Evolutionary conservation across 2,888 invertebrate species (phyloP).

Genomic region (Odontothrips loti): DNA sequence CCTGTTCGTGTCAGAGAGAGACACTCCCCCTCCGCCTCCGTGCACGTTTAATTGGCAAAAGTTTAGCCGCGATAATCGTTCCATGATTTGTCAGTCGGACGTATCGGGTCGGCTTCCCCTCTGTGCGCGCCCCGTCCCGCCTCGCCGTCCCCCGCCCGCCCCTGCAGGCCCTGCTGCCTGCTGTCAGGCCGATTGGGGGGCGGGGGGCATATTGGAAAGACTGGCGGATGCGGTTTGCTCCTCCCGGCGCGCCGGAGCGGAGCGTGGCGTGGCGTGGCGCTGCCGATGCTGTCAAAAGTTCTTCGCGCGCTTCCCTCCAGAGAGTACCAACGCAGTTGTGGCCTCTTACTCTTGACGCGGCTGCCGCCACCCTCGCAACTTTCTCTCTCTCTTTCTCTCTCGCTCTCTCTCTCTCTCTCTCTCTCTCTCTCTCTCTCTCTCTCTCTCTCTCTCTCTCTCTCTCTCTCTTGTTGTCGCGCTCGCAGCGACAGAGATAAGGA

Average conservation of each 20-base stretch:
- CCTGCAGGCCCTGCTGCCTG: not conserved
- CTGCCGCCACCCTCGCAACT: not conserved
- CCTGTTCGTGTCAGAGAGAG: not conserved
- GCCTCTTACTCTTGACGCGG: not conserved
- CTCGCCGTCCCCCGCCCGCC: not conserved
- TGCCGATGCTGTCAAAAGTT: not conserved
- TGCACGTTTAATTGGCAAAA: not conserved
- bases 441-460: not conserved
- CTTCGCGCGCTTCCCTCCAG: not conserved
- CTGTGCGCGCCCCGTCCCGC: not conserved
- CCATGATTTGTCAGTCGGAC: not conserved
- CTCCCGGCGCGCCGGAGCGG: not conserved
- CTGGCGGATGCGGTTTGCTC: not conserved
- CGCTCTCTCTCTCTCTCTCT: not conserved
- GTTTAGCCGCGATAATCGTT: not conserved
- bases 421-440: not conserved
- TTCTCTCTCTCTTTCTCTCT: not conserved
- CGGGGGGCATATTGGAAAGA: not conserved
- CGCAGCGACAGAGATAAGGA: too few relatives aligned
- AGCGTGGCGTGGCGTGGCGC: not conserved
- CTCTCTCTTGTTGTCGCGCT: not conserved
- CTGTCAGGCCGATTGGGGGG: not conserved
- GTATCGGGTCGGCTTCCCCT: not conserved
- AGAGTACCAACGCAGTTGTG: not conserved
- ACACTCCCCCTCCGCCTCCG: not conserved